Conservation (phyloP, 2,797 vertebrate species). For the Helicolenus hilgendorfi region DNA sequence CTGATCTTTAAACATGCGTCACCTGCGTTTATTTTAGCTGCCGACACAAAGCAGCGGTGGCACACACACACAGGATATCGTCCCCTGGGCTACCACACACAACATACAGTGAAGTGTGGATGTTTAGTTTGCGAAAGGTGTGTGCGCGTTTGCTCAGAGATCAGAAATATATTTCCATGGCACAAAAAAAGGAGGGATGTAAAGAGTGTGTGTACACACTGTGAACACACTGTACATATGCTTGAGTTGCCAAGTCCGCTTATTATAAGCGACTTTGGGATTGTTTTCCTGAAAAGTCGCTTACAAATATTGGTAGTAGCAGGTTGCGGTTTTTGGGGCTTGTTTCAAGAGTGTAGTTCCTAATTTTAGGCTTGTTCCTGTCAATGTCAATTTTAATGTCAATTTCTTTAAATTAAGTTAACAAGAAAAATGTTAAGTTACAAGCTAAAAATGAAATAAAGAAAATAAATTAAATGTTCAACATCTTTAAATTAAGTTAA, state of each 20-base stretch:
- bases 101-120: background rate
- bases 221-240: background rate
- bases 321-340: too few relatives aligned
- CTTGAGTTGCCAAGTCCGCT: background rate
- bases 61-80: slow-evolving; percentile 19
- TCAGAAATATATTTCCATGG: slow-evolving; percentile 39
- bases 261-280: too few relatives aligned
- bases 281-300: too few relatives aligned
- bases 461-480: too few relatives aligned
- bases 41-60: slow-evolving; percentile 9
- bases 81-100: slow-evolving; percentile 1
- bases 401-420: too few relatives aligned
- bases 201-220: slow-evolving; percentile 12
- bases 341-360: too few relatives aligned
- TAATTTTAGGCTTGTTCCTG: too few relatives aligned
- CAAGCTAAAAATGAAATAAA: too few relatives aligned
- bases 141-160: slow-evolving; percentile 50
- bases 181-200: slow-evolving; percentile 19
- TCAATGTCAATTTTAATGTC: too few relatives aligned
- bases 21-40: slow-evolving; percentile 49
- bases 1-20: slow-evolving; percentile 56
- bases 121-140: slow-evolving; percentile 48
- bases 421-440: too few relatives aligned
- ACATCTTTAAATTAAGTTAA: too few relatives aligned
- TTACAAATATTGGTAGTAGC: too few relatives aligned